Percentiles rank a stretch among this genome's conserved stretches.
Evolutionary conservation across 2,797 vertebrate species (phyloP).

Genomic region (Bradypodion ventrale): DNA sequence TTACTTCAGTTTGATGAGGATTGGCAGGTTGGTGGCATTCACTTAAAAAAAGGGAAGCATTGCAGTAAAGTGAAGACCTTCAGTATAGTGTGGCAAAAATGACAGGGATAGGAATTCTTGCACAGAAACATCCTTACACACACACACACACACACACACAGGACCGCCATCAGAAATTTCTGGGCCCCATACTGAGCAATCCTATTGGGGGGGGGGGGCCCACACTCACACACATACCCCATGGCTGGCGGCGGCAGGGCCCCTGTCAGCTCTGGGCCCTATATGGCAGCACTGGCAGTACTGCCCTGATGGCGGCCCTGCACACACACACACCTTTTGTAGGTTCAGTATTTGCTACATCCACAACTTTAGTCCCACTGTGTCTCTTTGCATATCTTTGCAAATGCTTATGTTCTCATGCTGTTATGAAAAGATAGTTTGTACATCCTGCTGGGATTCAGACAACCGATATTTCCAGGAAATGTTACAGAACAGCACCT

Average conservation of each 20-base stretch:
- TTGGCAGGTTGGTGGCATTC: background rate
- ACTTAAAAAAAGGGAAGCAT: background rate
- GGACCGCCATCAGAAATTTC: too few relatives aligned
- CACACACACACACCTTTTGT: background rate
- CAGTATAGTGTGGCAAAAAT: background rate
- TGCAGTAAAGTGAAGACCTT: background rate
- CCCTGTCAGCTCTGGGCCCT: too few relatives aligned
- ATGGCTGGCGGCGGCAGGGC: too few relatives aligned
- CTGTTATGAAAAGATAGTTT: background rate
- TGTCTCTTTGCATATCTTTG: slow-evolving; percentile 8
- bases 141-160: background rate
- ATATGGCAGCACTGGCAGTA: too few relatives aligned
- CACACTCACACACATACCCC: too few relatives aligned
- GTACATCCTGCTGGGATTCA: background rate
- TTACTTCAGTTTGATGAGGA: background rate
- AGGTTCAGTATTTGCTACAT: background rate
- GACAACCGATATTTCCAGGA: background rate
- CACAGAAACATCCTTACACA: background rate
- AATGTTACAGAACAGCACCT: background rate
- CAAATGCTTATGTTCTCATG: background rate
- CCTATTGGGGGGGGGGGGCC: too few relatives aligned
- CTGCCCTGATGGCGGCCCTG: too few relatives aligned
- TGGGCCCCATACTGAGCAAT: too few relatives aligned
- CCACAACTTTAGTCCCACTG: background rate
- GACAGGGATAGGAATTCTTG: background rate